Percentiles rank a stretch among this genome's conserved stretches.
Evolutionary conservation across 2,797 vertebrate genomes (phyloP).

Genomic region (Melopsittacus undulatus): DNA sequence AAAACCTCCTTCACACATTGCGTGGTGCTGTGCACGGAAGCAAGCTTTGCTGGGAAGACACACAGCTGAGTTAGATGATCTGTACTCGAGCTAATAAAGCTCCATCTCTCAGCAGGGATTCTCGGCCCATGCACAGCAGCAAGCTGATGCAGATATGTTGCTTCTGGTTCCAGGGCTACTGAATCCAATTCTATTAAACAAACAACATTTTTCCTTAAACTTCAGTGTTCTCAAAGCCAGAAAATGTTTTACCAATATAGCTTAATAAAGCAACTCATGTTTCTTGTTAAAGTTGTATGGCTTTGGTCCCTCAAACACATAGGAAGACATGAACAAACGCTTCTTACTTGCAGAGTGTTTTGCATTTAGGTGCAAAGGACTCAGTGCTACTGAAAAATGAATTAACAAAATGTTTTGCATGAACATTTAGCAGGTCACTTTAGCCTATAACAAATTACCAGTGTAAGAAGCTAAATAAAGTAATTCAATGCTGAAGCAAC

Average conservation of each 20-base stretch:
- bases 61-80: neutral
- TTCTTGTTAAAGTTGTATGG: neutral
- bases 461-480: neutral
- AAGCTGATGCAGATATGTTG: neutral
- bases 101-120: neutral
- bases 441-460: neutral
- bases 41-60: neutral
- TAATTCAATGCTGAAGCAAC: neutral
- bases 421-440: neutral
- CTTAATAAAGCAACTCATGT: neutral
- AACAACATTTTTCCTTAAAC: neutral
- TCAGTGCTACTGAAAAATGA: neutral
- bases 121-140: neutral
- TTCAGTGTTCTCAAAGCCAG: neutral
- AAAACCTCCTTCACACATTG: neutral
- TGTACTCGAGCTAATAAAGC: neutral
- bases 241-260: neutral
- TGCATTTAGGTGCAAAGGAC: neutral
- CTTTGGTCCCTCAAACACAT: neutral
- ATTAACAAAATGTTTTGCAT: neutral
- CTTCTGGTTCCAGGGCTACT: neutral
- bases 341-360: neutral
- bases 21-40: rapidly evolving
- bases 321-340: rapidly evolving
- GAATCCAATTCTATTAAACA: neutral